A percentile compares a stretch with the other conserved stretches of the same genome.
Conservation (phyloP, 1,140 invertebrate genomes). For the Lasioglossum albipes region DNA sequence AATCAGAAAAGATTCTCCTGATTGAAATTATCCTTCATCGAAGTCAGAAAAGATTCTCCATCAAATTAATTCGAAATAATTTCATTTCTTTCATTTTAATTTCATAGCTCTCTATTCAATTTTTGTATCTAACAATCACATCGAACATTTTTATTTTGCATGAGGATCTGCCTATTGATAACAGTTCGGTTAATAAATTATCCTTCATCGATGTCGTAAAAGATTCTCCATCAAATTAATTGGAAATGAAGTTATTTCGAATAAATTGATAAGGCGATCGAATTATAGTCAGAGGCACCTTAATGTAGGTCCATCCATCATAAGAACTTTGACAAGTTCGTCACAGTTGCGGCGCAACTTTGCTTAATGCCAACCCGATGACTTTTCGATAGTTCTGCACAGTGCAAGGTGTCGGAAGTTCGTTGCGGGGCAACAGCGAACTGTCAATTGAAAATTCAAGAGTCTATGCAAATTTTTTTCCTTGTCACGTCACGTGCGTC, state of each 20-base stretch:
- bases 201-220: no score
- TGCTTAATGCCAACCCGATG: conserved; percentile 77
- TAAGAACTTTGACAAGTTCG: conserved; percentile 45
- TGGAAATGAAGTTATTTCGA: not conserved
- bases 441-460: conserved; percentile 66
- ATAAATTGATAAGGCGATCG: not conserved
- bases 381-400: conserved; percentile 77
- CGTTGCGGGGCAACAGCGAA: not conserved
- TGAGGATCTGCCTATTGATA: no score
- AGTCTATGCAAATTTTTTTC: conserved; percentile 78
- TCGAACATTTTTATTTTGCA: no score
- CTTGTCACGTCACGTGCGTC: conserved; percentile 75
- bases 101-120: no score
- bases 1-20: no score
- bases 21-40: no score
- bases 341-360: conserved; percentile 36
- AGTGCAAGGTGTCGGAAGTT: conserved; percentile 64
- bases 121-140: no score
- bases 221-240: not conserved
- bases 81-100: no score
- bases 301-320: conserved; percentile 58
- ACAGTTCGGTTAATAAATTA: no score
- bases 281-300: conserved; percentile 22
- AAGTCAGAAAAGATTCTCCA: no score
- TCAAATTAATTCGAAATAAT: no score